Percentiles rank a stretch among this genome's conserved stretches.
Evolutionary conservation across 2,888 invertebrate species (phyloP).

Genomic region (Xanthia togata): DNA sequence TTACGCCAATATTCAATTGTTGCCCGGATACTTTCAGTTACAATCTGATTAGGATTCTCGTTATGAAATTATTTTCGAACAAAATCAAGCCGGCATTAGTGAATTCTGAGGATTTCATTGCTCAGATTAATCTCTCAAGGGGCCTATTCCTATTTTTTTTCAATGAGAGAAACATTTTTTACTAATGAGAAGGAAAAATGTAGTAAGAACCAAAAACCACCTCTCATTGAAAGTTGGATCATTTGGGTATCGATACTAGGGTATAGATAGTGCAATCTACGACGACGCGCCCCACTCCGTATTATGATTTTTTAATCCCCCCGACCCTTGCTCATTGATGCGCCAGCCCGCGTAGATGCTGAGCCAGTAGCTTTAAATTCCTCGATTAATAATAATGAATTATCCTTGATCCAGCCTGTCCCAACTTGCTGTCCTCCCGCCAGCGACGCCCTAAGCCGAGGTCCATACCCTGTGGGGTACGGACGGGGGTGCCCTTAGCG

Average conservation of each 20-base stretch:
- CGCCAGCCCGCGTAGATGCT: too few relatives aligned
- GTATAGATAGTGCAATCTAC: conserved; percentile 7
- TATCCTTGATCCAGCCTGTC: too few relatives aligned
- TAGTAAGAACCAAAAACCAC: conserved; percentile 1
- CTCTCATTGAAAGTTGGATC: conserved; percentile 6
- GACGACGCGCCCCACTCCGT: too few relatives aligned
- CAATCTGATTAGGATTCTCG: conserved; percentile 39
- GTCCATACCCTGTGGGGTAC: too few relatives aligned
- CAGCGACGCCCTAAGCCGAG: too few relatives aligned
- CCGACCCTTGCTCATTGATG: too few relatives aligned
- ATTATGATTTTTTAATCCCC: conserved; percentile 1
- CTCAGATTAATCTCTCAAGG: conserved; percentile 43
- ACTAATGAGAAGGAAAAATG: conserved; percentile 18
- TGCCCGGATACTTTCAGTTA: conserved; percentile 37
- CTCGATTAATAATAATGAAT: too few relatives aligned
- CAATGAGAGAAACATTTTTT: conserved; percentile 29
- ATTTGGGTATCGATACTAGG: conserved; percentile 4
- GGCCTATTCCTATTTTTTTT: conserved; percentile 30
- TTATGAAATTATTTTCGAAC: conserved; percentile 44
- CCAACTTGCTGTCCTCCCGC: too few relatives aligned
- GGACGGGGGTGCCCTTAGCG: too few relatives aligned
- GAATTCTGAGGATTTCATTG: conserved; percentile 28
- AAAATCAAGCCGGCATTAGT: conserved; percentile 34
- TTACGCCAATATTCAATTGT: conserved; percentile 47
- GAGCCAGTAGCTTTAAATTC: too few relatives aligned